A percentile compares a stretch with the other conserved stretches of the same genome.
Evolutionary conservation across 2,113 vertebrate genomes (phyloP).

Genomic region (Protomyctophum bolini): DNA sequence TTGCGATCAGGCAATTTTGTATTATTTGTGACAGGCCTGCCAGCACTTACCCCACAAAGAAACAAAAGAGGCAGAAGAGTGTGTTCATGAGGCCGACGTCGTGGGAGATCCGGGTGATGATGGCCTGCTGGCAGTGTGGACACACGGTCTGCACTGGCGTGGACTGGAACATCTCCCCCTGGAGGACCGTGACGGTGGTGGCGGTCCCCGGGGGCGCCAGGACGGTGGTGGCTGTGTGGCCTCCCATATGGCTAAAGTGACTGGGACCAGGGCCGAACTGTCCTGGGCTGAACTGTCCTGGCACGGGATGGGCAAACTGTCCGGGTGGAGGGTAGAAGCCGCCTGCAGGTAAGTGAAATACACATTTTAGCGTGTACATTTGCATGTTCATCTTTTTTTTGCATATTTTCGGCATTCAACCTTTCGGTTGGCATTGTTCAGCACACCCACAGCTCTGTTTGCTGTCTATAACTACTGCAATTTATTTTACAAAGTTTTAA

Average conservation of each 20-base stretch:
- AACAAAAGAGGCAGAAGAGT: constrained; percentile 95
- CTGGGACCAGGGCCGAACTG: constrained; percentile 76
- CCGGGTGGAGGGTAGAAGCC: constrained; percentile 79
- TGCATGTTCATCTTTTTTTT: too few species aligned
- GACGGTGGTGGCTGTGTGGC: constrained; percentile 90
- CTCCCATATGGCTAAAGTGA: constrained; percentile 82
- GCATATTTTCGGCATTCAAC: too few species aligned
- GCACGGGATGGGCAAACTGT: constrained; percentile 75
- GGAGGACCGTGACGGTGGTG: constrained; percentile 93
- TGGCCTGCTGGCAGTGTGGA: constrained; percentile 96
- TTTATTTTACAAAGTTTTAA: too few species aligned
- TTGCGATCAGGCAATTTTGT: too few species aligned
- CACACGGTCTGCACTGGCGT: constrained; percentile 94
- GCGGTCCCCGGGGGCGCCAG: constrained; percentile 87
- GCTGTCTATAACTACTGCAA: too few species aligned
- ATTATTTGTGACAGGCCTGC: too few species aligned
- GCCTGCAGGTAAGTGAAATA: constrained; percentile 71
- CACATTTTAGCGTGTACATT: not conserved
- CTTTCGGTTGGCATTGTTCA: too few species aligned
- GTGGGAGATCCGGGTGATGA: constrained; percentile 92
- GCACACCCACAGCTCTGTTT: too few species aligned
- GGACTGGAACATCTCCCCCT: constrained; percentile 95
- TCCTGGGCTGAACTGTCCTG: constrained; percentile 75
- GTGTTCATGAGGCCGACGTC: constrained; percentile 97
- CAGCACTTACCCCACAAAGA: constrained; percentile 91